Conservation (phyloP, 1,140 invertebrate species). For the Acromyrmex charruanus region DNA sequence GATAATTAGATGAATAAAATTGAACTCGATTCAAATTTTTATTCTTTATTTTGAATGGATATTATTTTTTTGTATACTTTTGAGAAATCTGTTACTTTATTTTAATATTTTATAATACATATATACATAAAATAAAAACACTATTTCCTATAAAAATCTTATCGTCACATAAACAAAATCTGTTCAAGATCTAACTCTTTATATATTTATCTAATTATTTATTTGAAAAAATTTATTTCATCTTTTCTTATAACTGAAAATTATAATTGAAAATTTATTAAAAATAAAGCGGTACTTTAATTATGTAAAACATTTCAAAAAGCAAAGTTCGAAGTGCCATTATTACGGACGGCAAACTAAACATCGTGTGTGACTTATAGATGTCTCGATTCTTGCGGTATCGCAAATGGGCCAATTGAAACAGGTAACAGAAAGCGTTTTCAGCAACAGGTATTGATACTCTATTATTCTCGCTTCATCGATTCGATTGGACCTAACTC, state of each 20-base stretch:
- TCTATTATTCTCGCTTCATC: slow-evolving; percentile 75
- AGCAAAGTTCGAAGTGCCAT: slow-evolving; percentile 7
- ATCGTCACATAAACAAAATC: neutral
- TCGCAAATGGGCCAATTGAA: slow-evolving; percentile 18
- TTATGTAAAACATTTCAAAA: neutral
- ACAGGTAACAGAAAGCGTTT: slow-evolving; percentile 70
- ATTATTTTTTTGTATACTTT: neutral
- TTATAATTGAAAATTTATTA: neutral
- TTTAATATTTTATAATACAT: neutral
- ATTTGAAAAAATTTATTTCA: neutral
- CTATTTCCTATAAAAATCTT: neutral
- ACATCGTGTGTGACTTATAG: neutral
- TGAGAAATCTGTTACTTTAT: neutral
- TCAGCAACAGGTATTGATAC: slow-evolving; percentile 77
- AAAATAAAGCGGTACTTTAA: neutral
- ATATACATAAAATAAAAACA: neutral
- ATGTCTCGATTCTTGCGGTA: neutral
- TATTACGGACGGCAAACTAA: neutral
- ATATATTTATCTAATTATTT: neutral
- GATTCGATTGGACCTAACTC: slow-evolving; percentile 77
- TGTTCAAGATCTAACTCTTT: neutral
- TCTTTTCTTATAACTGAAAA: neutral
- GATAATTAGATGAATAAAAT: too few species aligned
- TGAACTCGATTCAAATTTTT: neutral
- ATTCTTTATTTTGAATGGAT: neutral